phyloP scores from a whole-genome alignment of 2,797 vertebrate genomes.

The Clarias platycephalus region DNA sequence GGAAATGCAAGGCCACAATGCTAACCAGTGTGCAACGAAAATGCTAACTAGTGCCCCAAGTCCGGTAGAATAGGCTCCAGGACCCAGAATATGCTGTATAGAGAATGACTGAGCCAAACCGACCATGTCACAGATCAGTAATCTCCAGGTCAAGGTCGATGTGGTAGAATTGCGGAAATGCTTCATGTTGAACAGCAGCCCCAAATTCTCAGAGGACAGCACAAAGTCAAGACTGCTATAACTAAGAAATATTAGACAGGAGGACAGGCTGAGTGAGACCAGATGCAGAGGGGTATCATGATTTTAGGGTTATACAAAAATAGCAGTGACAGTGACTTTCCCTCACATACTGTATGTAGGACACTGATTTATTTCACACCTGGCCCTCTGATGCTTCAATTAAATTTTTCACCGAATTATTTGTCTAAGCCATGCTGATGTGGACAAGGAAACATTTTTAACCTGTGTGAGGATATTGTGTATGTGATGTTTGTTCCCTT shows the following conservation, averaged over 20 bases:
- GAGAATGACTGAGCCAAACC: neutral
- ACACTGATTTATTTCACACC: constrained; percentile 39
- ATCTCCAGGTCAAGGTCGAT: neutral
- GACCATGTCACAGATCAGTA: neutral
- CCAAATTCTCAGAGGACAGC: neutral
- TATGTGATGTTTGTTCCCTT: neutral
- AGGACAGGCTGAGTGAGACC: neutral
- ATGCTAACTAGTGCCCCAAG: no score
- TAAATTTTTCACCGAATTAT: constrained; percentile 34
- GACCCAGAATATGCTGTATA: no score
- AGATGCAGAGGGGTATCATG: neutral
- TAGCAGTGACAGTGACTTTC: constrained; percentile 5
- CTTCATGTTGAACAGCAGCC: neutral
- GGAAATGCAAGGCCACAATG: no score
- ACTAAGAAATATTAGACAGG: neutral
- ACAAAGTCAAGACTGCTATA: constrained; percentile 20
- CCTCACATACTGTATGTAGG: constrained; percentile 6
- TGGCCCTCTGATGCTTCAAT: constrained; percentile 38
- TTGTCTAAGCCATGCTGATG: constrained; percentile 6
- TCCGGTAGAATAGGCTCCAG: no score
- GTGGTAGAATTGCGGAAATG: neutral
- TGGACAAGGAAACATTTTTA: neutral
- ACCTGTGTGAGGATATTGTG: neutral
- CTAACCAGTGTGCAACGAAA: no score
- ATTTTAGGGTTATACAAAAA: constrained; percentile 10